Conservation (phyloP, 2,797 vertebrate species). For the Cryptoblepharus egeriae region DNA sequence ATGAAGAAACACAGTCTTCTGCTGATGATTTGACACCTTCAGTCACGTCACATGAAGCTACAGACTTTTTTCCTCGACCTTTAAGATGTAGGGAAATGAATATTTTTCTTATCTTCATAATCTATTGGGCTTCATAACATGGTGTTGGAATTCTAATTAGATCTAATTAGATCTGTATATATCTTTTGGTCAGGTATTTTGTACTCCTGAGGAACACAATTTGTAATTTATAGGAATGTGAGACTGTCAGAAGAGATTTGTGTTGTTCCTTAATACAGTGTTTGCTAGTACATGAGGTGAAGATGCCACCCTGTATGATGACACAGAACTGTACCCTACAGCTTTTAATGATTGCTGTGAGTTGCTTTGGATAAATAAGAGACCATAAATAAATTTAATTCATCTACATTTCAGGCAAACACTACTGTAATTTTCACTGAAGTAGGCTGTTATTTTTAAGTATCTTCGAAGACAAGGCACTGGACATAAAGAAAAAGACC, state of each 20-base stretch:
- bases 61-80: conserved; percentile 95
- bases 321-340: too few species aligned
- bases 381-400: not conserved
- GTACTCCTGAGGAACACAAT: not conserved
- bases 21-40: conserved; percentile 96
- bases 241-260: not conserved
- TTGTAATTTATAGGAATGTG: not conserved
- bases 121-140: not conserved
- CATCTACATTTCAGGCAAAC: not conserved
- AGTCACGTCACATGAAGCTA: conserved; percentile 94
- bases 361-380: too few species aligned
- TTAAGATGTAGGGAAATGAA: conserved; percentile 88
- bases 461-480: not conserved
- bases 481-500: not conserved
- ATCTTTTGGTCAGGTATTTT: not conserved
- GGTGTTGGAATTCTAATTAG: not conserved
- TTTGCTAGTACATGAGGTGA: not conserved
- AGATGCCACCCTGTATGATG: too few species aligned
- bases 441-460: too few species aligned
- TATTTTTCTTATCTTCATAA: not conserved
- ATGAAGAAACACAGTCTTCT: conserved; percentile 97
- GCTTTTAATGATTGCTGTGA: not conserved
- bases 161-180: not conserved
- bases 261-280: not conserved
- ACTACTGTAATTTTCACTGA: not conserved